These are phyloP conservation scores for Hermaeophaga mercurialis DNA, from an alignment of 2,888 invertebrate species.

Conservation along the genomic window DNA sequence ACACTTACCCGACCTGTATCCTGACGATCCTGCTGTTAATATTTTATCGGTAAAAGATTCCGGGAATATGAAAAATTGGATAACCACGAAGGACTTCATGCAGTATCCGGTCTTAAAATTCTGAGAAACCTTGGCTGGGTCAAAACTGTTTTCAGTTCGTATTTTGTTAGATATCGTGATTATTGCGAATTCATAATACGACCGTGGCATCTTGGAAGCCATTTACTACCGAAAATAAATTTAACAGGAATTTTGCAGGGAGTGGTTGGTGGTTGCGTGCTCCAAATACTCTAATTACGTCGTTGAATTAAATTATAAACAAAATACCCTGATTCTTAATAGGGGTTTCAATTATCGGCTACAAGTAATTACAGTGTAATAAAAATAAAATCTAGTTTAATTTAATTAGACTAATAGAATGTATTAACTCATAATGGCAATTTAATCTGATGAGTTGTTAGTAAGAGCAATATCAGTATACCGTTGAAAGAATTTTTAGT, in stretches of 20 bases:
- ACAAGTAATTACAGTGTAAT: too few relatives aligned
- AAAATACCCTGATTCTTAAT: too few relatives aligned
- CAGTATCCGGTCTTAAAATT: constrained; percentile 1
- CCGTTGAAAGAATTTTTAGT: too few relatives aligned
- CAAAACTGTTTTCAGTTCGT: constrained; percentile 1
- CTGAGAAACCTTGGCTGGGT: constrained; percentile 4
- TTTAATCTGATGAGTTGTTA: too few relatives aligned
- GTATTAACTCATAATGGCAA: too few relatives aligned
- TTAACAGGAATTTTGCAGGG: constrained; percentile 16
- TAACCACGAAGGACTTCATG: not conserved
- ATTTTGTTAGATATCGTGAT: constrained; percentile 13
- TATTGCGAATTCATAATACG: constrained; percentile 7
- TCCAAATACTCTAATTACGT: too few relatives aligned
- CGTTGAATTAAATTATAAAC: too few relatives aligned
- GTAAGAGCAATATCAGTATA: too few relatives aligned
- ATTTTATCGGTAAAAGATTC: constrained; percentile 3
- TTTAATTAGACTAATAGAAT: too few relatives aligned
- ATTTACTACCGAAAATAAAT: constrained; percentile 19
- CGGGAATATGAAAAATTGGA: not conserved
- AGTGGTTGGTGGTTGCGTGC: constrained; percentile 19
- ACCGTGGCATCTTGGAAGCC: constrained; percentile 16
- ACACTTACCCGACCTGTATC: not conserved
- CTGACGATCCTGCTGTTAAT: not conserved
- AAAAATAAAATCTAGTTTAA: too few relatives aligned
- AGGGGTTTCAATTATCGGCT: too few relatives aligned